Conservation (phyloP, 2,113 vertebrate genomes). For the Willisornis vidua region DNA sequence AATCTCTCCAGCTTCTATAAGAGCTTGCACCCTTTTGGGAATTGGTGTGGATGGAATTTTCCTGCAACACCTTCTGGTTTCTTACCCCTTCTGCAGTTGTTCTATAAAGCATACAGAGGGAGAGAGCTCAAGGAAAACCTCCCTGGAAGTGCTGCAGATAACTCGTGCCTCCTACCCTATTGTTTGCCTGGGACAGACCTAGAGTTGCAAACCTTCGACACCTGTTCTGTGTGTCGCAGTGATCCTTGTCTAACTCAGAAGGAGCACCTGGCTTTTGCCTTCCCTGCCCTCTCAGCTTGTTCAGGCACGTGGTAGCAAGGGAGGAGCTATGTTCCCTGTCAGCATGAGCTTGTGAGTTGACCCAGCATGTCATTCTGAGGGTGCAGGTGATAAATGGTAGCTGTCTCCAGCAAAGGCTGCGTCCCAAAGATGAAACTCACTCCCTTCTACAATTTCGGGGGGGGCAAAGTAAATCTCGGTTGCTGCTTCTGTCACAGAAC, state of each 20-base stretch:
- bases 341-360: accelerated
- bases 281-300: not conserved
- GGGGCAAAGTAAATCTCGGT: not conserved
- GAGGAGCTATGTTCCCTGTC: not conserved
- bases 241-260: not conserved
- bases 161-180: not conserved
- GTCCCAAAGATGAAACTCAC: not conserved
- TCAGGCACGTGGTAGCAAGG: accelerated
- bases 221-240: not conserved
- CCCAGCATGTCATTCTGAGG: accelerated
- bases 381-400: not conserved
- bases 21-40: not conserved
- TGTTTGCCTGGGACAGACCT: not conserved
- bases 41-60: not conserved
- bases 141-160: accelerated
- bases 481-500: not conserved
- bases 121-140: accelerated
- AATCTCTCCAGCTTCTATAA: not conserved
- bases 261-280: not conserved
- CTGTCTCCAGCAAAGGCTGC: not conserved
- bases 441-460: not conserved
- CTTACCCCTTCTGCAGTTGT: not conserved
- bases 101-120: not conserved
- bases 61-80: not conserved
- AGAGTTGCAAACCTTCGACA: accelerated